Evolutionary conservation across 2,888 invertebrate genomes (phyloP).

Genomic region (Phania funesta): DNA sequence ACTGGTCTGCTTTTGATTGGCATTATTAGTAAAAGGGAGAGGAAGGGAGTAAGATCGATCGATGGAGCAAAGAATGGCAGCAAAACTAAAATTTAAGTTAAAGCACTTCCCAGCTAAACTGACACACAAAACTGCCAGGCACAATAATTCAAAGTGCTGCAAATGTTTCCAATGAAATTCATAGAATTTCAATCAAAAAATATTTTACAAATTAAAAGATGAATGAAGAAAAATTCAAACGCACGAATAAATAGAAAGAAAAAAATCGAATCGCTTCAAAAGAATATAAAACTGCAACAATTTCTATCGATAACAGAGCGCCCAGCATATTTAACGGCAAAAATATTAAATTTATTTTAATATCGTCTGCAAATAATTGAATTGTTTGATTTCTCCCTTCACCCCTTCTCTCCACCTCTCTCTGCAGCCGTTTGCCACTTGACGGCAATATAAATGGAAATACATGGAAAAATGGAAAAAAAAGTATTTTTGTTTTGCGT

Average conservation of each 20-base stretch:
- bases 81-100: conserved; percentile 4
- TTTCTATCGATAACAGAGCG: conserved; percentile 36
- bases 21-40: conserved; percentile 11
- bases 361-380: conserved; percentile 41
- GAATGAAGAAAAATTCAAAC: conserved; percentile 33
- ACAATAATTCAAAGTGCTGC: conserved; percentile 40
- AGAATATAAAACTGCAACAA: conserved; percentile 46
- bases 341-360: conserved; percentile 43
- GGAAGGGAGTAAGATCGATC: neutral
- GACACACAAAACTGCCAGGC: neutral
- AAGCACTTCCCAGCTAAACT: conserved; percentile 33
- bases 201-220: conserved; percentile 62
- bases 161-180: conserved; percentile 54
- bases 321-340: neutral
- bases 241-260: neutral
- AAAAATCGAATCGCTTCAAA: conserved; percentile 38
- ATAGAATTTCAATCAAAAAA: conserved; percentile 64
- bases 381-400: conserved; percentile 13
- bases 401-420: neutral
- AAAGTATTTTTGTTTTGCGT: conserved; percentile 20
- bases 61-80: neutral
- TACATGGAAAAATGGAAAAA: conserved; percentile 22
- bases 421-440: neutral
- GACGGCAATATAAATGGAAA: neutral
- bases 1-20: conserved; percentile 18